Evolutionary conservation across 2,888 invertebrate genomes (phyloP).

Genomic region (Tricholauxania praeusta): DNA sequence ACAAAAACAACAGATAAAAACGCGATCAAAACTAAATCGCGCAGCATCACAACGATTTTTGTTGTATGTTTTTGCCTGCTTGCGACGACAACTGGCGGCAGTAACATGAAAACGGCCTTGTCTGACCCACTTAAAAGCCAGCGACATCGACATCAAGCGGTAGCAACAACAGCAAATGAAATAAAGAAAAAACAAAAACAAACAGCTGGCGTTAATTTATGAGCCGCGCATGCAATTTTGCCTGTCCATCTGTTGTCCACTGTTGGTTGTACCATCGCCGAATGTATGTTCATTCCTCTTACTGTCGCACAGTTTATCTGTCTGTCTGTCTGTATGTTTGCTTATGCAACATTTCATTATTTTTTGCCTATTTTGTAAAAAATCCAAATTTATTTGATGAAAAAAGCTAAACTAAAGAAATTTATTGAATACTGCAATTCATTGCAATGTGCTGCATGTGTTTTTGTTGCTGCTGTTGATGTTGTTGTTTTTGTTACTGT

Average conservation of each 20-base stretch:
- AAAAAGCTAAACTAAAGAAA: not conserved
- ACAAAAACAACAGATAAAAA: too few relatives aligned
- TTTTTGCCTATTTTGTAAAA: not conserved
- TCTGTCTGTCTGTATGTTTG: too few relatives aligned
- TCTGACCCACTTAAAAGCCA: constrained; percentile 62
- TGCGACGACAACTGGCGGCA: constrained; percentile 7
- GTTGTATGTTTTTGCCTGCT: not conserved
- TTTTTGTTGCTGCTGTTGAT: not conserved
- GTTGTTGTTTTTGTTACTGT: too few relatives aligned
- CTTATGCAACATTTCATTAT: too few relatives aligned
- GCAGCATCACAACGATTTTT: not conserved
- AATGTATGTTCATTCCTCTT: too few relatives aligned
- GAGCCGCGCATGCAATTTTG: constrained; percentile 1
- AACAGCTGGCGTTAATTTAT: not conserved
- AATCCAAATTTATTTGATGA: not conserved
- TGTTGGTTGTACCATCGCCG: not conserved
- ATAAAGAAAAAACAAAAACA: constrained; percentile 14
- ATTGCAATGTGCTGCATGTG: not conserved
- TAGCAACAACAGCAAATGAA: not conserved
- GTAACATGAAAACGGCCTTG: constrained; percentile 59
- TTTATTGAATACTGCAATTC: not conserved
- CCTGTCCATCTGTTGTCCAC: not conserved
- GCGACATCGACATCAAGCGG: constrained; percentile 52
- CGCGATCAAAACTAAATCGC: not conserved
- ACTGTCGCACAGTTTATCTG: too few relatives aligned